phyloP scores from a whole-genome alignment of 2,888 invertebrate genomes.

The Amphimallon solstitiale region DNA sequence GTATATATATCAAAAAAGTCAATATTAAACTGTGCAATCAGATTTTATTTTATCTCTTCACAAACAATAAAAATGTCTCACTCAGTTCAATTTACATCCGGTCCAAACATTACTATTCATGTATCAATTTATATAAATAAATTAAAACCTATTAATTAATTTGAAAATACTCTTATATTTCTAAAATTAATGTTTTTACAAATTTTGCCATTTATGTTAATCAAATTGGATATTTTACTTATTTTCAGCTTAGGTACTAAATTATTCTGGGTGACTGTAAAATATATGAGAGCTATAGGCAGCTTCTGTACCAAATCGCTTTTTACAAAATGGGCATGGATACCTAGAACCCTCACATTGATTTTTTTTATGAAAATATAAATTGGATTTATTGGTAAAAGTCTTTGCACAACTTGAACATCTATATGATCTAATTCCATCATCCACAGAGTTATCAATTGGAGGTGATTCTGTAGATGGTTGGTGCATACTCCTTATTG shows the following conservation, averaged over 20 bases:
- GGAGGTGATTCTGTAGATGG: slow-evolving; percentile 23
- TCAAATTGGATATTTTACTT: slow-evolving; percentile 1
- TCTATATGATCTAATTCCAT: slow-evolving; percentile 56
- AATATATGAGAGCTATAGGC: slow-evolving; percentile 64
- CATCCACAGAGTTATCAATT: slow-evolving; percentile 38
- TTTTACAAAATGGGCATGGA: slow-evolving; percentile 63
- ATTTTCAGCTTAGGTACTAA: not conserved
- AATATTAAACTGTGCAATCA: too few relatives aligned
- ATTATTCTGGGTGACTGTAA: slow-evolving; percentile 63
- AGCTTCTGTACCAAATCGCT: slow-evolving; percentile 62
- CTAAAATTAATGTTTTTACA: slow-evolving; percentile 1
- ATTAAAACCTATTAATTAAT: not conserved
- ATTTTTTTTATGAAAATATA: slow-evolving; percentile 63
- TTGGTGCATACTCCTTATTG: slow-evolving; percentile 54
- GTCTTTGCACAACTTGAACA: slow-evolving; percentile 62
- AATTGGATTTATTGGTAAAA: slow-evolving; percentile 61
- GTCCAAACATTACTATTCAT: too few relatives aligned
- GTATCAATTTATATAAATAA: too few relatives aligned
- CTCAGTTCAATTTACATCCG: too few relatives aligned
- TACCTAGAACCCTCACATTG: slow-evolving; percentile 62
- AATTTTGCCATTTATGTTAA: not conserved
- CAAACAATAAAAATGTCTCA: too few relatives aligned
- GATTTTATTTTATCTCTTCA: too few relatives aligned
- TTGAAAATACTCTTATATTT: not conserved
- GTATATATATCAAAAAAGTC: too few relatives aligned